A percentile compares a stretch with the other conserved stretches of the same genome.
These are phyloP conservation scores for Conopomorpha cramerella DNA, from an alignment of 1,140 invertebrate species.

Conservation along the genomic window DNA sequence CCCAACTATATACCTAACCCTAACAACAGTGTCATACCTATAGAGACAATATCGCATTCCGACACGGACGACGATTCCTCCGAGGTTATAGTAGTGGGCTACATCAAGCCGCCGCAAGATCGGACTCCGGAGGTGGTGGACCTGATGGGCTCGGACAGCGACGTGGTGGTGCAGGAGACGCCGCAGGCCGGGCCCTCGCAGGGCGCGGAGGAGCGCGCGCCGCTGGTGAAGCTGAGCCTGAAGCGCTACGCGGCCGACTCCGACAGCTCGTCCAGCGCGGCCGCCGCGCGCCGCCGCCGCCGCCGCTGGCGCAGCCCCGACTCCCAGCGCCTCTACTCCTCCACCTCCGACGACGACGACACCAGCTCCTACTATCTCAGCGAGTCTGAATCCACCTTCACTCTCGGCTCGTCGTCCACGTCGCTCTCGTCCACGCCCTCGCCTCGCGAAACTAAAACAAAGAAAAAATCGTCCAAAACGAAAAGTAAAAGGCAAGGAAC, in stretches of 20 bases:
- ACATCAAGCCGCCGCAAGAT: conserved; percentile 62
- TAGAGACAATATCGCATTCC: conserved; percentile 51
- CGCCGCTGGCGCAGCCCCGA: conserved; percentile 23
- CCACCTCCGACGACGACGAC: too few relatives aligned
- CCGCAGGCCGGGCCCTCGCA: conserved; percentile 10
- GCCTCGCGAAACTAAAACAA: too few relatives aligned
- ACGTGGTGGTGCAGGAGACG: conserved; percentile 60
- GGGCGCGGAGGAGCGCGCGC: conserved; percentile 5
- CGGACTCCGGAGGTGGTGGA: conserved; percentile 64
- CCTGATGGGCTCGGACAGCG: conserved; percentile 61
- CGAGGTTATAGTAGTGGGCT: conserved; percentile 49
- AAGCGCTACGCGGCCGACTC: conserved; percentile 13
- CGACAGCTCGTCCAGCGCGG: conserved; percentile 8
- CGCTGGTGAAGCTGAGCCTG: conserved; percentile 29
- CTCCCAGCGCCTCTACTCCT: conserved; percentile 6
- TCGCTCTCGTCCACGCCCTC: too few relatives aligned
- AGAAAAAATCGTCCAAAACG: too few relatives aligned
- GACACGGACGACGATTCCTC: conserved; percentile 50
- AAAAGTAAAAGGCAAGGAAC: too few relatives aligned
- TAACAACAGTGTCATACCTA: too few relatives aligned
- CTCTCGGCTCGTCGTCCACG: too few relatives aligned
- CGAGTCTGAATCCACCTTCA: too few relatives aligned
- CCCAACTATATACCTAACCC: too few relatives aligned
- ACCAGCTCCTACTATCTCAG: too few relatives aligned
- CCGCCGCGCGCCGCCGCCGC: conserved; percentile 6